Percentiles rank a stretch among this genome's conserved stretches.
Conservation (phyloP, 2,113 vertebrate species). For the Microcebus ravelobensis region DNA sequence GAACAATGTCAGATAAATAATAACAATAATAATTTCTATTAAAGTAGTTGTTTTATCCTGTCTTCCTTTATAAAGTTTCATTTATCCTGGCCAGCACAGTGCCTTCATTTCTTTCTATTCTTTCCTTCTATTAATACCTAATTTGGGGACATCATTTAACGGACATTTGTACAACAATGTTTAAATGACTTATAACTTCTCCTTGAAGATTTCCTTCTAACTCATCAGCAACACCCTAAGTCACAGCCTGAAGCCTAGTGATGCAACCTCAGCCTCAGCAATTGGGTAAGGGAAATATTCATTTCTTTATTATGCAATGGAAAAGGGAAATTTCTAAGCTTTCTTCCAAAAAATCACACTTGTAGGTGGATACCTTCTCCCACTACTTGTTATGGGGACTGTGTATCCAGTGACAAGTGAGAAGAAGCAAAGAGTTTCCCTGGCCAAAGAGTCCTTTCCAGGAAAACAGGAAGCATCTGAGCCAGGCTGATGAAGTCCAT, state of each 20-base stretch:
- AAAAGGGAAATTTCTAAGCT: neutral
- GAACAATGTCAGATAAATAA: neutral
- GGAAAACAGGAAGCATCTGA: neutral
- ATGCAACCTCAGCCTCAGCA: neutral
- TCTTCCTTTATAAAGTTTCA: neutral
- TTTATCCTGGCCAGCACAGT: neutral
- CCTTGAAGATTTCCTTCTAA: slow-evolving; percentile 1
- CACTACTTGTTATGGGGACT: neutral
- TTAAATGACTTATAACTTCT: neutral
- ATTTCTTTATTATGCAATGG: neutral
- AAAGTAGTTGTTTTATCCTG: neutral
- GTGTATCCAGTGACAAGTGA: neutral
- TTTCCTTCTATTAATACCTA: neutral
- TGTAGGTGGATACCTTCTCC: neutral
- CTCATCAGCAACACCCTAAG: neutral
- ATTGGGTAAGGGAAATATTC: neutral
- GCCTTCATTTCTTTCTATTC: neutral
- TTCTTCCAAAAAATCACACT: neutral
- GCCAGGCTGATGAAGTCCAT: neutral
- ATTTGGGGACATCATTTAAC: neutral
- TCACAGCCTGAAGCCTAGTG: neutral
- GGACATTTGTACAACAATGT: neutral
- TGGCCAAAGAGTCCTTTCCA: neutral
- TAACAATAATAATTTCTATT: neutral
- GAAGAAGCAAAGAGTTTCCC: neutral